phyloP scores from a whole-genome alignment of 2,797 vertebrate species.

The Leptoclinus maculatus region DNA sequence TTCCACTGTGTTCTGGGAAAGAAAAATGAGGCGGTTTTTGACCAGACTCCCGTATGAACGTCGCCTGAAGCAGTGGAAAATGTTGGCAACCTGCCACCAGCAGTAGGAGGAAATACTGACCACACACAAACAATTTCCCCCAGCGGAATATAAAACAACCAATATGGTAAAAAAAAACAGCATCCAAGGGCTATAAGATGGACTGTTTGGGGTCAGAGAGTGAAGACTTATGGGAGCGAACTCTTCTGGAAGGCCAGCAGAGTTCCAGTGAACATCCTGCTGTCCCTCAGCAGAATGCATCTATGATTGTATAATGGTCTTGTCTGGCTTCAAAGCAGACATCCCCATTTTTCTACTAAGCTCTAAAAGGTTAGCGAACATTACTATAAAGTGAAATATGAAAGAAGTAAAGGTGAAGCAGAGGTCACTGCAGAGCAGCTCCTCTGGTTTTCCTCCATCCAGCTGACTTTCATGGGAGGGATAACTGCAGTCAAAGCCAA shows the following conservation, averaged over 20 bases:
- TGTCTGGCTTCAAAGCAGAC: slow-evolving; percentile 58
- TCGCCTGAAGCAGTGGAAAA: slow-evolving; percentile 35
- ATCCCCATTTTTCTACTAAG: slow-evolving; percentile 23
- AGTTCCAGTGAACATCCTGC: slow-evolving; percentile 22
- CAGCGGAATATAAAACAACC: slow-evolving; percentile 14
- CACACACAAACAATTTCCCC: slow-evolving; percentile 30
- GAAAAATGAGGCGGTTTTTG: slow-evolving; percentile 41
- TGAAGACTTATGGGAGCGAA: slow-evolving; percentile 11
- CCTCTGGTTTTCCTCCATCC: slow-evolving; percentile 66
- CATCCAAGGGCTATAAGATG: slow-evolving; percentile 5
- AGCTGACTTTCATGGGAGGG: slow-evolving; percentile 39
- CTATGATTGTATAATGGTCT: slow-evolving; percentile 40
- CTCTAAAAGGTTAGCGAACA: slow-evolving; percentile 52
- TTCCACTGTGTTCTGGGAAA: slow-evolving; percentile 46
- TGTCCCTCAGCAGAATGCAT: slow-evolving; percentile 24
- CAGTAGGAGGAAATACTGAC: slow-evolving; percentile 40
- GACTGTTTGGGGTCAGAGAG: slow-evolving; percentile 14
- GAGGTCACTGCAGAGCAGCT: slow-evolving; percentile 44
- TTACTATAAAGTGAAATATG: slow-evolving; percentile 54
- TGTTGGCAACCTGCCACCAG: slow-evolving; percentile 35
- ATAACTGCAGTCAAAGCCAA: slow-evolving; percentile 51
- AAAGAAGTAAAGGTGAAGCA: slow-evolving; percentile 58
- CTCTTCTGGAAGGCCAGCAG: neutral
- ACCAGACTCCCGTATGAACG: slow-evolving; percentile 35
- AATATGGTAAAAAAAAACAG: slow-evolving; percentile 26